phyloP scores from a whole-genome alignment of 2,888 invertebrate genomes.

The Petrophora chlorosata region DNA sequence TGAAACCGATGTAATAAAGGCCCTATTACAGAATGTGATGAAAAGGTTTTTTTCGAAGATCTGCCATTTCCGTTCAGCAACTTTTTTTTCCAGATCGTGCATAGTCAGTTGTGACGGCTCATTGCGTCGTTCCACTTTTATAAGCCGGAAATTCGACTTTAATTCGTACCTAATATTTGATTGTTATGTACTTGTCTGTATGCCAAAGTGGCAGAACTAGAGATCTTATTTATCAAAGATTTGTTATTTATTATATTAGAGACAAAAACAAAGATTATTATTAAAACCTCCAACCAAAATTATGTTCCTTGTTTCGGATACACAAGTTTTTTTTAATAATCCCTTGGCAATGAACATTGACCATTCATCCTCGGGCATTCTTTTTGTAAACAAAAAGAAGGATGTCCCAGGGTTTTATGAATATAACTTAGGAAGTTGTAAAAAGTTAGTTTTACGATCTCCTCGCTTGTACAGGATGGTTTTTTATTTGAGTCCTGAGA shows the following conservation, averaged over 20 bases:
- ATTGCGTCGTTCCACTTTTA: neutral
- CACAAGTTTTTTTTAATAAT: neutral
- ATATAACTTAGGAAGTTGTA: constrained; percentile 42
- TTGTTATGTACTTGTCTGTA: neutral
- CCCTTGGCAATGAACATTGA: constrained; percentile 7
- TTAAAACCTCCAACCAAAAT: neutral
- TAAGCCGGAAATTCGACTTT: neutral
- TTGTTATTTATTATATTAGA: neutral
- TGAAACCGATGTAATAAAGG: no score
- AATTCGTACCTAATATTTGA: no score
- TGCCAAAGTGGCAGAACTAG: neutral
- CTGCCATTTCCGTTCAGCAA: neutral
- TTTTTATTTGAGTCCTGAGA: neutral
- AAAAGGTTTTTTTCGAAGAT: neutral
- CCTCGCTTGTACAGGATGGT: constrained; percentile 6
- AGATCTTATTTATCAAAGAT: no score
- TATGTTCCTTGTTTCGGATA: neutral
- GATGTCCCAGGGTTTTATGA: constrained; percentile 35
- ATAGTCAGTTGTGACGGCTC: neutral
- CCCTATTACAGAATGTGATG: neutral
- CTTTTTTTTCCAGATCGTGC: constrained; percentile 1
- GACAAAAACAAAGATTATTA: neutral
- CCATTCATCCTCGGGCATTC: constrained; percentile 28
- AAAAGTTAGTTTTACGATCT: constrained; percentile 48
- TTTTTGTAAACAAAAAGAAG: constrained; percentile 44